A percentile compares a stretch with the other conserved stretches of the same genome.
These are phyloP conservation scores for Probaryconus sp. DNA, from an alignment of 1,140 invertebrate species.

Conservation along the genomic window DNA sequence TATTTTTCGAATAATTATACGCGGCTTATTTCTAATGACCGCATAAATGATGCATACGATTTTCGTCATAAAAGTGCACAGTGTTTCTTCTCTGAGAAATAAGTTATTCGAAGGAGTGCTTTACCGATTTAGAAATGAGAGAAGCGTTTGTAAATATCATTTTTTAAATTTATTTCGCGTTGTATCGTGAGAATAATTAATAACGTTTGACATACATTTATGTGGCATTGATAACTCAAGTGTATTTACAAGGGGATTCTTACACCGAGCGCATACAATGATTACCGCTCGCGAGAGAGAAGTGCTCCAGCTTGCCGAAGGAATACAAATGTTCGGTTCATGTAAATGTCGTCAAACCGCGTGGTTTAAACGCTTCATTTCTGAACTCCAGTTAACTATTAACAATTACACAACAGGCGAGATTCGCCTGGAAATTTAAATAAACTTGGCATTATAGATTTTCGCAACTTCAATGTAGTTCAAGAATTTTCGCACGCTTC, in stretches of 20 bases:
- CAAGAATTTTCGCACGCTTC: too few species aligned
- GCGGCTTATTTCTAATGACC: too few species aligned
- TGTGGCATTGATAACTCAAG: constrained; percentile 31
- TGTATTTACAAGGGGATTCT: constrained; percentile 27
- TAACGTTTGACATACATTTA: constrained; percentile 44
- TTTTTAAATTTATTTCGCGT: constrained; percentile 15
- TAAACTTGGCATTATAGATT: too few species aligned
- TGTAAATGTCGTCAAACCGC: constrained; percentile 26
- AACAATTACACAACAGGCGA: too few species aligned
- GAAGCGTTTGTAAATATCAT: constrained; percentile 5
- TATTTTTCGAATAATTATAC: too few species aligned
- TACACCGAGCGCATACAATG: constrained; percentile 22
- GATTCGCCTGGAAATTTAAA: too few species aligned
- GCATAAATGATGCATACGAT: too few species aligned
- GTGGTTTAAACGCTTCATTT: too few species aligned
- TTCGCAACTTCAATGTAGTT: too few species aligned
- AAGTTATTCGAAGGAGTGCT: background rate
- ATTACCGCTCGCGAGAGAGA: constrained; percentile 34
- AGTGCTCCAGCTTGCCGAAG: constrained; percentile 11
- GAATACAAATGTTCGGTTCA: constrained; percentile 17
- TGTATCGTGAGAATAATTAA: constrained; percentile 27
- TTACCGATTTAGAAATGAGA: constrained; percentile 10
- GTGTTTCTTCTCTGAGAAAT: background rate
- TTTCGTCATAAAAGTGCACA: too few species aligned
- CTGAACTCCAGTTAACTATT: too few species aligned